Evolutionary conservation across 2,113 vertebrate species (phyloP).

Genomic region (Lucifuga dentata): DNA sequence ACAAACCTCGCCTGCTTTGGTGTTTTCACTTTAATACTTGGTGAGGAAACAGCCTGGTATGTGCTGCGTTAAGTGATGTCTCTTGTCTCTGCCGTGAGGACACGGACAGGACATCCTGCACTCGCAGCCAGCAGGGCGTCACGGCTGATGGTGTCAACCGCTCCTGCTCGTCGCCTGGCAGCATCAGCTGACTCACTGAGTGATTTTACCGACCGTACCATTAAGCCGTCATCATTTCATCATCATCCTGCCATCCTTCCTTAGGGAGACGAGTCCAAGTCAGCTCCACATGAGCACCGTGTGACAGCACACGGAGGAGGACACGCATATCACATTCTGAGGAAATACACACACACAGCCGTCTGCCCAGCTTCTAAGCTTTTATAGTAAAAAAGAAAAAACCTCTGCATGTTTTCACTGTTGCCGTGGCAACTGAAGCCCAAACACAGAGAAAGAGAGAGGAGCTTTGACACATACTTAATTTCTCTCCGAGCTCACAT

Average conservation of each 20-base stretch:
- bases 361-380: conserved; percentile 15
- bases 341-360: conserved; percentile 7
- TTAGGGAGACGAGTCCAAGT: conserved; percentile 17
- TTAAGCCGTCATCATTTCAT: conserved; percentile 44
- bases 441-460: conserved; percentile 70
- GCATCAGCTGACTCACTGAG: conserved; percentile 23
- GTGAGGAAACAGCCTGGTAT: too few species aligned
- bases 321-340: conserved; percentile 6
- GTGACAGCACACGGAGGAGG: conserved; percentile 6
- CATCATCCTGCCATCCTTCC: conserved; percentile 38
- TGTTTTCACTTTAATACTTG: too few species aligned
- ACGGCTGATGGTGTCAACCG: conserved; percentile 18
- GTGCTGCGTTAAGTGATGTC: too few species aligned
- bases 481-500: conserved; percentile 66
- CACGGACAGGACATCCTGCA: conserved; percentile 4
- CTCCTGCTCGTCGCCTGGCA: conserved; percentile 24
- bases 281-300: conserved; percentile 32
- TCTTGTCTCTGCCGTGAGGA: background rate
- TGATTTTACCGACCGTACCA: conserved; percentile 43
- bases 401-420: conserved; percentile 74
- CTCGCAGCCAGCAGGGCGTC: background rate
- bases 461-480: conserved; percentile 67
- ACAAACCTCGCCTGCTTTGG: too few species aligned
- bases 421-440: conserved; percentile 70
- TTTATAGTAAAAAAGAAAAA: conserved; percentile 36